phyloP scores from a whole-genome alignment of 2,113 vertebrate species.

The Origma solitaria region DNA sequence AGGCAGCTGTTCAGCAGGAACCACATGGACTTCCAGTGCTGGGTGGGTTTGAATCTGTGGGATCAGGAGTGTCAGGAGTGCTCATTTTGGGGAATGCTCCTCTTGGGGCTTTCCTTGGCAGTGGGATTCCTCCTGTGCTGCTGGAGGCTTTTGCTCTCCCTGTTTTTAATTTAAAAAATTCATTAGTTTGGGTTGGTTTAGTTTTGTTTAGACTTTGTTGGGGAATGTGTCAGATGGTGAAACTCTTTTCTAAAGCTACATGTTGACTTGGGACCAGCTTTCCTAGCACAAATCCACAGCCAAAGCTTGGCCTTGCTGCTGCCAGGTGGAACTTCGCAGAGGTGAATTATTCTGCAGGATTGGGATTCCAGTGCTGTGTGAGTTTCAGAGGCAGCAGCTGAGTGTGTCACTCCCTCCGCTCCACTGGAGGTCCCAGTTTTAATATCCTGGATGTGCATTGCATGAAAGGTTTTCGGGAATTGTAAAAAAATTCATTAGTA shows the following conservation, averaged over 20 bases:
- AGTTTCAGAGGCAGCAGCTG: background rate
- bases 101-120: background rate
- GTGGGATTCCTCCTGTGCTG: background rate
- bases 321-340: background rate
- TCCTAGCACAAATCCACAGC: background rate
- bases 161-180: no score
- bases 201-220: background rate
- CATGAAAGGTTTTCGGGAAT: background rate
- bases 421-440: background rate
- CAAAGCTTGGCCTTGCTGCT: background rate
- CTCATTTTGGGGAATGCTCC: background rate
- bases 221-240: background rate
- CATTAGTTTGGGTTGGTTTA: background rate
- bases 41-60: background rate
- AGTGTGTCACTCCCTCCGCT: background rate
- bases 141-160: background rate
- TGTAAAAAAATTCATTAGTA: background rate
- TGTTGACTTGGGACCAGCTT: background rate
- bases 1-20: background rate
- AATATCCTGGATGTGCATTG: rapidly evolving
- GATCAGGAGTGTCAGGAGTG: background rate
- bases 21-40: background rate
- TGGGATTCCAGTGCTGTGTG: background rate
- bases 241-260: background rate
- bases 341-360: background rate